Conservation (phyloP, 2,888 invertebrate species). For the Peribatodes rhomboidaria region DNA sequence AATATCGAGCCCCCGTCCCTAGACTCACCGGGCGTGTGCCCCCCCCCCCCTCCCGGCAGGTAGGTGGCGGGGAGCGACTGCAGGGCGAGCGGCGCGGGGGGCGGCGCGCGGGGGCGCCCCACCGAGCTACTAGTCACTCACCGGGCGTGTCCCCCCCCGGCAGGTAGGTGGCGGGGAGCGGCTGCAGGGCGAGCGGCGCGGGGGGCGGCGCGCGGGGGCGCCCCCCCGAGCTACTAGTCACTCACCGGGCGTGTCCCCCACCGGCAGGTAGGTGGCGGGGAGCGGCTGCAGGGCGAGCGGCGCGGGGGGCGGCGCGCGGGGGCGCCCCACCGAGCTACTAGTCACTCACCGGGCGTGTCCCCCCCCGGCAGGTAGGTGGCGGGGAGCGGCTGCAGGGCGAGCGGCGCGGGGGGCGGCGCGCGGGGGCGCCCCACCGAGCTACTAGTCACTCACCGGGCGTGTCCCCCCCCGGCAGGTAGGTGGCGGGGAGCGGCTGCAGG, state of each 20-base stretch:
- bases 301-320: constrained; percentile 50
- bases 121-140: too few relatives aligned
- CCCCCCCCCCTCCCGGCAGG: constrained; percentile 47
- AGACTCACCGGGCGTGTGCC: constrained; percentile 53
- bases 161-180: constrained; percentile 87
- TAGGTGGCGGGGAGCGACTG: constrained; percentile 89
- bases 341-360: constrained; percentile 54
- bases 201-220: too few relatives aligned
- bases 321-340: constrained; percentile 64
- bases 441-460: constrained; percentile 56
- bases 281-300: constrained; percentile 89
- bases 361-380: constrained; percentile 76
- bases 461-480: constrained; percentile 58
- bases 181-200: constrained; percentile 87
- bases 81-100: constrained; percentile 79
- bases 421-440: constrained; percentile 61
- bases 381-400: constrained; percentile 90
- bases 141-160: constrained; percentile 55
- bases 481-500: constrained; percentile 90
- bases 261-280: constrained; percentile 84
- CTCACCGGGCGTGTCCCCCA: constrained; percentile 55
- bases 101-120: too few relatives aligned
- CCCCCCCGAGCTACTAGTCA: too few relatives aligned
- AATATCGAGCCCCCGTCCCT: not conserved
- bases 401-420: constrained; percentile 57